Percentiles rank a stretch among this genome's conserved stretches.
phyloP scores from a whole-genome alignment of 2,113 vertebrate species.

The Phylloscopus trochiloides region DNA sequence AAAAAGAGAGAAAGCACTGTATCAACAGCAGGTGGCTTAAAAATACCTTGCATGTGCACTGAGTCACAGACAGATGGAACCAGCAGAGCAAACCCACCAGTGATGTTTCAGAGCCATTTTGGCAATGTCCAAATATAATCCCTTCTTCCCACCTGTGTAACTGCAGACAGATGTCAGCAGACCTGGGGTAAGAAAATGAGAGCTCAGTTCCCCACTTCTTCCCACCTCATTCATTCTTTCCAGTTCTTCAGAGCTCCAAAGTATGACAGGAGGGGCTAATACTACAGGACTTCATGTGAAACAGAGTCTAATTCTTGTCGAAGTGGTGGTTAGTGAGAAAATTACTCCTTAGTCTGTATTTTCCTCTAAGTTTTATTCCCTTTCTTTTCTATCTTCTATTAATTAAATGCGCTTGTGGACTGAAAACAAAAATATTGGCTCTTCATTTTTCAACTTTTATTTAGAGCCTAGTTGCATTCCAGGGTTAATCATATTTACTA shows the following conservation, averaged over 20 bases:
- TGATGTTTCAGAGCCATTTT: constrained; percentile 27
- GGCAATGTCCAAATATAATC: neutral
- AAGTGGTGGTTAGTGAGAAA: neutral
- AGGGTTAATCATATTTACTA: neutral
- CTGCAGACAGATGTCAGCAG: constrained; percentile 37
- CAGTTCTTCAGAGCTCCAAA: neutral
- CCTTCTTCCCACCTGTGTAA: constrained; percentile 23
- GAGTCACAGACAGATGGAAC: constrained; percentile 46
- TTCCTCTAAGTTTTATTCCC: neutral
- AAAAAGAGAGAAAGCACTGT: neutral
- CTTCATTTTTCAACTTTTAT: neutral
- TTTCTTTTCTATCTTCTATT: neutral
- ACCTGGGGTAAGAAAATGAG: neutral
- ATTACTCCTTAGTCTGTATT: neutral
- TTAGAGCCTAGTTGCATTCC: neutral
- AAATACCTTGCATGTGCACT: constrained; percentile 2
- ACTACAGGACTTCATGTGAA: neutral
- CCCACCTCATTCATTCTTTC: neutral
- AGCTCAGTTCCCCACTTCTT: neutral
- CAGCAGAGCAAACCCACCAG: constrained; percentile 3
- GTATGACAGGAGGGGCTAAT: neutral
- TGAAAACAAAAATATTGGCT: neutral
- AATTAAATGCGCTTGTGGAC: neutral
- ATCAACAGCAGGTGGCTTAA: constrained; percentile 30
- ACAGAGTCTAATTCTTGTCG: neutral